Base-by-base conservation (phyloP, 2,888 invertebrate species). In the Drosophila tanythrix region DNA sequence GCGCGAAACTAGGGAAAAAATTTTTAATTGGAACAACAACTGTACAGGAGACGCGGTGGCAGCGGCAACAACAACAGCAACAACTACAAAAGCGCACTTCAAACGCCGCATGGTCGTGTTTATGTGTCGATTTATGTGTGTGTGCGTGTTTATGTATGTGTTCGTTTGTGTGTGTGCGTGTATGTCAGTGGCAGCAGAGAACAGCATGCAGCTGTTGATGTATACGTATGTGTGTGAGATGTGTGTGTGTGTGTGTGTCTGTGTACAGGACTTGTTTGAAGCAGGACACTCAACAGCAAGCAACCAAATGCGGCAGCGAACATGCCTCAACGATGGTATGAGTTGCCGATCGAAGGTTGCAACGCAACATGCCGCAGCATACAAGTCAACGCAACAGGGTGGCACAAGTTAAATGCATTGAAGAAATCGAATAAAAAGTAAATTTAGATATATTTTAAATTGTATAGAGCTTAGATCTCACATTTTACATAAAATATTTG, bases 1-100 rank as follows among this genome's bases (percentile, higher is more conserved):
- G 90, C 91, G 91, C 88, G 84, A 90, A 89, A 91, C 88, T 89
- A 88, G 90, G 87, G 88, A 86, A 91, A 89, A 82, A 80, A 72
- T 55, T 86, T 81, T 90, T 91, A 91, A 91, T 90, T 91, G 90
- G 90, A 90, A 90, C 91, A 91, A 90, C 89, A 90, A 91, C 90
- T 90, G 91, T 91, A 89, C 91, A 86, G 82, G 59, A 65, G 76
- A 61, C 66, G 74, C 65, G 56, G 70, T 73, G 69, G 63, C 82
- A 73, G 76, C 63, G 40, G 46, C 64, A 79, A 11, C 50, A 36
- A 43, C 62, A 52, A 7, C 35, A 61, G 43, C 85, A 78, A 64
- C 72, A 66, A 58, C 89, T 81, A 83, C 63, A 63, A 74, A 81
- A 86, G 64, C 80, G 74, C 83, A 79, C 74, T 86, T 87, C 89